These are phyloP conservation scores for Linepithema humile DNA, from an alignment of 1,140 invertebrate genomes.

Conservation along the genomic window DNA sequence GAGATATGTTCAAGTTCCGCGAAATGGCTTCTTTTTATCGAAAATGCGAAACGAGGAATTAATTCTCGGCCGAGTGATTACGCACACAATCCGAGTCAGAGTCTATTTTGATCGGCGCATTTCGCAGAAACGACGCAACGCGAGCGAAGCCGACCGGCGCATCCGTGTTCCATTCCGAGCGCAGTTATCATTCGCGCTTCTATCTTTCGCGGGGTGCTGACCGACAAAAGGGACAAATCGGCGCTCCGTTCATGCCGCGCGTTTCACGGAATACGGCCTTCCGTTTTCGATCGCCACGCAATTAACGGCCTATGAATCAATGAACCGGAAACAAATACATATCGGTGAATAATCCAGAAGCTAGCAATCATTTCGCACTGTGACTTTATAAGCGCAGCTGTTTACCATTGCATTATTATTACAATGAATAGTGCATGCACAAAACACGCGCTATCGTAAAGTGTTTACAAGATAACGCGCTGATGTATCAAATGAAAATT, in stretches of 20 bases:
- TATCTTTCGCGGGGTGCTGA: constrained; percentile 46
- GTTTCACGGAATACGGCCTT: constrained; percentile 51
- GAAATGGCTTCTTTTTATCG: not conserved
- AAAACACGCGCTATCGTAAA: not conserved
- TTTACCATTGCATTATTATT: not conserved
- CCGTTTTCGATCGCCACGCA: constrained; percentile 44
- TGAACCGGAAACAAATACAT: constrained; percentile 38
- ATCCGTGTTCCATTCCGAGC: not conserved
- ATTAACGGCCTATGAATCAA: constrained; percentile 46
- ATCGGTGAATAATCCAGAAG: constrained; percentile 26
- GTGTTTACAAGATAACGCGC: not conserved
- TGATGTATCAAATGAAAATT: not conserved
- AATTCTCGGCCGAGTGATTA: not conserved
- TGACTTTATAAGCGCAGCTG: not conserved
- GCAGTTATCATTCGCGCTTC: constrained; percentile 41
- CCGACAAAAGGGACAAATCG: constrained; percentile 57
- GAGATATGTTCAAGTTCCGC: no score
- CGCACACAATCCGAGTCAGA: not conserved
- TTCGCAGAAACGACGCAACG: constrained; percentile 24
- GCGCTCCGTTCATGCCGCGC: not conserved
- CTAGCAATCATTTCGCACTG: not conserved
- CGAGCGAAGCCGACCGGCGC: not conserved
- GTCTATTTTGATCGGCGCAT: not conserved
- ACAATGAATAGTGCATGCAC: not conserved
- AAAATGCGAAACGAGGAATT: not conserved